These are phyloP conservation scores for Petrolisthes cinctipes DNA, from an alignment of 2,888 invertebrate species.

Conservation along the genomic window DNA sequence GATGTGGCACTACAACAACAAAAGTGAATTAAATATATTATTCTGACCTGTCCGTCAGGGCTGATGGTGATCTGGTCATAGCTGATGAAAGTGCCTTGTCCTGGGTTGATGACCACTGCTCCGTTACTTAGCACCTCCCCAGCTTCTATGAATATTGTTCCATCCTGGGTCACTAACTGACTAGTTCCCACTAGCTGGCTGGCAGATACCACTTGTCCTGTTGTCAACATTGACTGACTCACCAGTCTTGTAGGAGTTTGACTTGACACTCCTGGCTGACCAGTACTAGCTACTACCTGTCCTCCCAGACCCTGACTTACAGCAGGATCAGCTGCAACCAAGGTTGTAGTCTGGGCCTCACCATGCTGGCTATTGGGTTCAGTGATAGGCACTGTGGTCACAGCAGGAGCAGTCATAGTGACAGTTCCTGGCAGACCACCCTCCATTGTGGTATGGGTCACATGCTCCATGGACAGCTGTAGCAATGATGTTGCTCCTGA, in stretches of 20 bases:
- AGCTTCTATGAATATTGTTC: constrained; percentile 53
- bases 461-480: constrained; percentile 54
- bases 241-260: constrained; percentile 33
- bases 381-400: background rate
- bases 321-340: constrained; percentile 27
- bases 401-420: background rate
- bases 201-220: constrained; percentile 40
- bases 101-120: constrained; percentile 51
- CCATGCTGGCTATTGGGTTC: constrained; percentile 29
- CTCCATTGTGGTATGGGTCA: constrained; percentile 14
- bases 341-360: constrained; percentile 28
- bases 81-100: constrained; percentile 52
- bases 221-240: constrained; percentile 25
- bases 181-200: constrained; percentile 48
- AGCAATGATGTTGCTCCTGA: constrained; percentile 50
- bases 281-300: constrained; percentile 34
- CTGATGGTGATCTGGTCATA: constrained; percentile 56
- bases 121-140: constrained; percentile 50
- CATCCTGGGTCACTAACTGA: constrained; percentile 52
- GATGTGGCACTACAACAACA: too few relatives aligned
- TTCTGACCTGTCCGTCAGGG: constrained; percentile 53
- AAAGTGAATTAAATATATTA: background rate
- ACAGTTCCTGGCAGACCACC: background rate
- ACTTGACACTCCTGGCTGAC: constrained; percentile 22
- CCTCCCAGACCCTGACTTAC: constrained; percentile 24